phyloP scores from a whole-genome alignment of 2,888 invertebrate species.

The Ectropis crepuscularia region DNA sequence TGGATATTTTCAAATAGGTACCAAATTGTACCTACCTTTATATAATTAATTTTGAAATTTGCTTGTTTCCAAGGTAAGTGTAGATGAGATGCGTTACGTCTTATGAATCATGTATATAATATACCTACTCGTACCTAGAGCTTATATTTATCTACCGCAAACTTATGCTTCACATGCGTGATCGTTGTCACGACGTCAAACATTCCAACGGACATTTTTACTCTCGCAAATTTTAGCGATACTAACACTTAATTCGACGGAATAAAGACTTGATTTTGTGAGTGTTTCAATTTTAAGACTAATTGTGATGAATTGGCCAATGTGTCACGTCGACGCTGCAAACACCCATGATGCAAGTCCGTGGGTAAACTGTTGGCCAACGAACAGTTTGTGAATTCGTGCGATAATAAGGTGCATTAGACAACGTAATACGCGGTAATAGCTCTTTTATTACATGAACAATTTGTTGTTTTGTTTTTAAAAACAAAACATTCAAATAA shows the following conservation, averaged over 20 bases:
- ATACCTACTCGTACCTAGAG: too few relatives aligned
- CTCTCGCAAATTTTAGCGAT: conserved; percentile 11
- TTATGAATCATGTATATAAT: too few relatives aligned
- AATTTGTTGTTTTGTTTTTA: conserved; percentile 22
- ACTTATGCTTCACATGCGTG: conserved; percentile 30
- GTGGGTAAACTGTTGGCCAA: conserved; percentile 44
- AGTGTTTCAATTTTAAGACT: conserved; percentile 21
- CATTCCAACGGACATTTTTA: conserved; percentile 1
- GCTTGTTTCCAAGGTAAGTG: too few relatives aligned
- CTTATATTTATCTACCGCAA: background rate
- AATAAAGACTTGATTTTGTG: conserved; percentile 6
- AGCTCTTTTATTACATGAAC: conserved; percentile 23
- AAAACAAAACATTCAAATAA: conserved; percentile 14
- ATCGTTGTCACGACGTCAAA: conserved; percentile 13
- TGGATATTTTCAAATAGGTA: too few relatives aligned
- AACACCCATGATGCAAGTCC: conserved; percentile 42
- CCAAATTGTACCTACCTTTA: too few relatives aligned
- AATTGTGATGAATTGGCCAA: conserved; percentile 58
- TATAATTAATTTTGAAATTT: too few relatives aligned
- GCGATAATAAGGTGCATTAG: conserved; percentile 26
- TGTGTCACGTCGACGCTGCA: conserved; percentile 53
- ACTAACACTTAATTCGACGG: conserved; percentile 7
- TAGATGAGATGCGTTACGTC: too few relatives aligned
- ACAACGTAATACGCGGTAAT: conserved; percentile 28
- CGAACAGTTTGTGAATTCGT: conserved; percentile 30